These are phyloP conservation scores for Hypena proboscidalis DNA, from an alignment of 2,888 invertebrate species.

Conservation along the genomic window DNA sequence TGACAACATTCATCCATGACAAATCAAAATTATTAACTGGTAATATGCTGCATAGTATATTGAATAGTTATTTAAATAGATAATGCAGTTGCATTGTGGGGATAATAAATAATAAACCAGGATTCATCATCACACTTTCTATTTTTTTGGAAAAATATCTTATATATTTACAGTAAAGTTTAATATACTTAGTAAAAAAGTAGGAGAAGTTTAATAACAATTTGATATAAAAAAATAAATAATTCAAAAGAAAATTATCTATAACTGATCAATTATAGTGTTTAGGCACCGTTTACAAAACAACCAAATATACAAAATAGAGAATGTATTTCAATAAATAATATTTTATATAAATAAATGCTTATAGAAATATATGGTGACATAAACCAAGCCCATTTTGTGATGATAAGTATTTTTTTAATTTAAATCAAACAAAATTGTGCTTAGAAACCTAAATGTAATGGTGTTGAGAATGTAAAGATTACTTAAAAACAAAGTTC, in stretches of 20 bases:
- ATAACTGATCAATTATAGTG: background rate
- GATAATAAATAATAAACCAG: slow-evolving; percentile 30
- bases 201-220: slow-evolving; percentile 35
- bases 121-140: slow-evolving; percentile 39
- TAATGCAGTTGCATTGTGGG: too few species aligned
- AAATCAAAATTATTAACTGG: too few species aligned
- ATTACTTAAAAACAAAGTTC: slow-evolving; percentile 21
- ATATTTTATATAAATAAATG: background rate
- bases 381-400: slow-evolving; percentile 24
- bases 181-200: slow-evolving; percentile 47
- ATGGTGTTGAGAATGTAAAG: slow-evolving; percentile 31
- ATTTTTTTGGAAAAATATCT: slow-evolving; percentile 57
- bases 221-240: slow-evolving; percentile 32
- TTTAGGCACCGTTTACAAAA: slow-evolving; percentile 12
- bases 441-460: slow-evolving; percentile 31
- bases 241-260: slow-evolving; percentile 20
- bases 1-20: too few species aligned
- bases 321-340: slow-evolving; percentile 3
- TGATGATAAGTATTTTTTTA: slow-evolving; percentile 25
- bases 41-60: too few species aligned
- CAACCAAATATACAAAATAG: slow-evolving; percentile 9
- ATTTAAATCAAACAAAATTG: slow-evolving; percentile 28
- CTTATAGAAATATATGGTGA: background rate
- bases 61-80: too few species aligned
- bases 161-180: slow-evolving; percentile 57